A percentile compares a stretch with the other conserved stretches of the same genome.
These are phyloP conservation scores for Ammodytes marinus DNA, from an alignment of 2,113 vertebrate species.

Conservation along the genomic window DNA sequence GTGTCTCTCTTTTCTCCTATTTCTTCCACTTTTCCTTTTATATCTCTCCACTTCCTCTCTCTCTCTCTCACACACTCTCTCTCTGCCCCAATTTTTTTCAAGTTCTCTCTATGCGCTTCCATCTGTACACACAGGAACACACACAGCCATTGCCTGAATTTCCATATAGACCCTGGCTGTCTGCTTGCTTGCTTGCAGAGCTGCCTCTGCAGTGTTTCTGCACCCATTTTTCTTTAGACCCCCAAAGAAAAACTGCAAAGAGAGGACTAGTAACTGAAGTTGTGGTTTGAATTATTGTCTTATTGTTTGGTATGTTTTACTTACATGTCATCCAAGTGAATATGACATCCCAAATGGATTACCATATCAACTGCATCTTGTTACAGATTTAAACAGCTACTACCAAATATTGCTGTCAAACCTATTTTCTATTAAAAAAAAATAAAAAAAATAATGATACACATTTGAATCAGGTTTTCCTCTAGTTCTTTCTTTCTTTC, in stretches of 20 bases:
- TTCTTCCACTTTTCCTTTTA: constrained; percentile 36
- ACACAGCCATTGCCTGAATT: constrained; percentile 18
- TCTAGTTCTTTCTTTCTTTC: neutral
- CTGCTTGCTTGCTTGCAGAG: constrained; percentile 32
- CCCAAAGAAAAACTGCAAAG: neutral
- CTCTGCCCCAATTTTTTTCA: constrained; percentile 58
- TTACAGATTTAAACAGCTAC: neutral
- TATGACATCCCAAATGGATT: neutral
- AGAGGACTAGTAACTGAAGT: neutral
- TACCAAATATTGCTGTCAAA: too few species aligned
- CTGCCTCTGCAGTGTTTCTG: constrained; percentile 48
- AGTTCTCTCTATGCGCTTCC: constrained; percentile 33
- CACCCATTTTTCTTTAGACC: neutral
- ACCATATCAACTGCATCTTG: neutral
- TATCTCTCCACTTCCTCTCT: constrained; percentile 17
- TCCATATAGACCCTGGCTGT: constrained; percentile 19
- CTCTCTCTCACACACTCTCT: constrained; percentile 38
- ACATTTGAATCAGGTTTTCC: neutral
- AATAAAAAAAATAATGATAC: neutral
- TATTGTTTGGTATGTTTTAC: neutral
- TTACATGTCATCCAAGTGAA: neutral
- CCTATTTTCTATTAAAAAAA: too few species aligned
- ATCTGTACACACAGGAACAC: constrained; percentile 13
- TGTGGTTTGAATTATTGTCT: neutral
- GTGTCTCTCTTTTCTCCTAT: constrained; percentile 51